Evolutionary conservation across 2,113 vertebrate genomes (phyloP), one percentile per base, ranked within the genome.

Genomic region (Neomonachus schauinslandi): DNA sequence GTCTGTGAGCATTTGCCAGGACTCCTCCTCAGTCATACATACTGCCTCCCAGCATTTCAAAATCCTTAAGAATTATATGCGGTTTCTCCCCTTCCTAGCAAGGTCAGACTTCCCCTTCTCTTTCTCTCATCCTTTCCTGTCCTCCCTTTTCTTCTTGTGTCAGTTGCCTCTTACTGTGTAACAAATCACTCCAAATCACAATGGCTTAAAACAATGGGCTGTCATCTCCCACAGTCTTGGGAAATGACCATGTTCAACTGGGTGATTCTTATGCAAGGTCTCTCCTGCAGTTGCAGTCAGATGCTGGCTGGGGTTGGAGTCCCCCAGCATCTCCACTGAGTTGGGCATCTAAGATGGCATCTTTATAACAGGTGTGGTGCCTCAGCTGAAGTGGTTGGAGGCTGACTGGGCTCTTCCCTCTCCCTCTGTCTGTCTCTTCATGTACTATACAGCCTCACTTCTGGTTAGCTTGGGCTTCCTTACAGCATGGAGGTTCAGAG

Each of bases 351-450:
- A 16, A 69, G 49, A 13, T 57, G 55, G 51, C 69, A 5, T 36
- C 72, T 55, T 55, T 11, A 0, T 4, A 5, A 2, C 3, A 5
- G 7, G n/a, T 0, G 22, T 11, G 15, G 11, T 39, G 33, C 21
- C 18, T 42, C 46, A 18, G 4, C 39, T 79, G 76, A 87, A 11
- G 65, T 9, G 14, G 22, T 18, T n/a, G 21, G 53, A 19, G 13
- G 33, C 18, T 28, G 39, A 10, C 19, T 33, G 31, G 51, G 8
- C 24, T 22, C 36, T 51, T 33, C 28, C 12, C 57, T 33, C 8
- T 59, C n/a, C 4, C 21, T 55, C 21, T 49, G 1, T 33, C 5
- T n/a, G 15, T 69, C 26, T 55, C 65, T 51, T 15, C 49, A 4
- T 4, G 36, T 1, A 39, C 72, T 22, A 13, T 15, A 28, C 4